A percentile compares a stretch with the other conserved stretches of the same genome.
Conservation (phyloP, 1,140 invertebrate genomes). For the Drosophila sp. region DNA sequence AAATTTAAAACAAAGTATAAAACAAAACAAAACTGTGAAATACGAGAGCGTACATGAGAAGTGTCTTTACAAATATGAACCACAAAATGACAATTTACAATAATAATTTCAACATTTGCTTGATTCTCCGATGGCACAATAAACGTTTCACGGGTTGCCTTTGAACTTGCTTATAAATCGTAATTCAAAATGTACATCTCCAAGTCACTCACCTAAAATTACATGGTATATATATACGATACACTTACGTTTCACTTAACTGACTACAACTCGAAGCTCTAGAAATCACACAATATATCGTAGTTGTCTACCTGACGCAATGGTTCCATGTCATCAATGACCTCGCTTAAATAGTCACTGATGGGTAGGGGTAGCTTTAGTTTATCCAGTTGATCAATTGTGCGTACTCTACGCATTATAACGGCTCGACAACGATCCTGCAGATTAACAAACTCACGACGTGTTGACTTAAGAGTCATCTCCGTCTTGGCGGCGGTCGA, state of each 20-base stretch:
- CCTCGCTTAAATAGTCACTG: slow-evolving; percentile 84
- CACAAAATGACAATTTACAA: slow-evolving; percentile 33
- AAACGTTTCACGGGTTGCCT: slow-evolving; percentile 56
- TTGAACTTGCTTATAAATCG: slow-evolving; percentile 37
- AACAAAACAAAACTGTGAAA: slow-evolving; percentile 31
- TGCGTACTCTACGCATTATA: slow-evolving; percentile 84
- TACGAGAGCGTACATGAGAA: background rate
- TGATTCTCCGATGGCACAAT: slow-evolving; percentile 58
- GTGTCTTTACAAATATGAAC: slow-evolving; percentile 8
- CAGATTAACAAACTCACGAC: slow-evolving; percentile 87
- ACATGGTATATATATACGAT: slow-evolving; percentile 39
- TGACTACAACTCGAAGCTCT: slow-evolving; percentile 34
- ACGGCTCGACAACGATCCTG: slow-evolving; percentile 87
- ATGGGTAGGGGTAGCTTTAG: slow-evolving; percentile 84
- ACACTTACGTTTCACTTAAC: slow-evolving; percentile 35
- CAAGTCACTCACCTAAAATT: slow-evolving; percentile 47
- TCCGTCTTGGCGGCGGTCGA: slow-evolving; percentile 91
- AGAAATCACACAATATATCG: slow-evolving; percentile 79
- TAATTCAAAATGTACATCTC: slow-evolving; percentile 57
- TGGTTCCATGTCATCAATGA: slow-evolving; percentile 71
- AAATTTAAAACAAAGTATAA: slow-evolving; percentile 44
- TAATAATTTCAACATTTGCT: slow-evolving; percentile 14
- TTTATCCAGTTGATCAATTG: slow-evolving; percentile 82
- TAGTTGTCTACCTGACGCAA: slow-evolving; percentile 80
- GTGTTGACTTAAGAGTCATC: slow-evolving; percentile 86